These are phyloP conservation scores for Zaprionus capensis DNA, from an alignment of 1,140 invertebrate species.

Conservation along the genomic window DNA sequence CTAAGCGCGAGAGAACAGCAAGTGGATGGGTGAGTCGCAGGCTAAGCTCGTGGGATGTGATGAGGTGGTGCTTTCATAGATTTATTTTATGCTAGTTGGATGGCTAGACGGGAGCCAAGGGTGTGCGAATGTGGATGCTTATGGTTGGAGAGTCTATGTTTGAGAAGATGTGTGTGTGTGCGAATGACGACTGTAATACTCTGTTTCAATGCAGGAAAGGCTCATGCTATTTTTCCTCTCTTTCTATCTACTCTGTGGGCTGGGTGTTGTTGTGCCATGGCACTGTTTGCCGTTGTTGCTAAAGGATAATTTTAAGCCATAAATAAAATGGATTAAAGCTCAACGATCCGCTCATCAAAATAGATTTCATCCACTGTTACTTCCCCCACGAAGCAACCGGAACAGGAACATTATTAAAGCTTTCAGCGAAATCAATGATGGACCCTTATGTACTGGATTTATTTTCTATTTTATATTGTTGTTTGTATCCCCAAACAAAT, in stretches of 20 bases:
- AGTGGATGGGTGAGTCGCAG: constrained; percentile 45
- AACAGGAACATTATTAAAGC: constrained; percentile 52
- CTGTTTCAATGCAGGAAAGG: constrained; percentile 51
- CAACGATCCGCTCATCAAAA: constrained; percentile 67
- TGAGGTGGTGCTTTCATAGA: constrained; percentile 42
- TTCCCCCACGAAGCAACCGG: constrained; percentile 16
- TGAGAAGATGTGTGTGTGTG: constrained; percentile 25
- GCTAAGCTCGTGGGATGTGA: constrained; percentile 22
- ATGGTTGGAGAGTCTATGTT: neutral
- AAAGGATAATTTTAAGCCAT: constrained; percentile 71
- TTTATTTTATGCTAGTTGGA: constrained; percentile 42
- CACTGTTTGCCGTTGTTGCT: constrained; percentile 36
- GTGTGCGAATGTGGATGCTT: constrained; percentile 19
- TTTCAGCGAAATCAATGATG: constrained; percentile 49
- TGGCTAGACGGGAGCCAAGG: constrained; percentile 14
- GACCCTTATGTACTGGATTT: constrained; percentile 31
- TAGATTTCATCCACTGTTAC: constrained; percentile 54
- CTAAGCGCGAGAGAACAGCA: constrained; percentile 34
- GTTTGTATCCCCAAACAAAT: constrained; percentile 10
- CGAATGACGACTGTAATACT: constrained; percentile 55
- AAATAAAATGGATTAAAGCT: constrained; percentile 75
- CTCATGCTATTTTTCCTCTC: constrained; percentile 47
- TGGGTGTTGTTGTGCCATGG: constrained; percentile 34
- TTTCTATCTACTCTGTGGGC: constrained; percentile 1
- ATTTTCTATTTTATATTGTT: constrained; percentile 33